phyloP scores from a whole-genome alignment of 2,888 invertebrate species.

The Aporophyla lueneburgensis region DNA sequence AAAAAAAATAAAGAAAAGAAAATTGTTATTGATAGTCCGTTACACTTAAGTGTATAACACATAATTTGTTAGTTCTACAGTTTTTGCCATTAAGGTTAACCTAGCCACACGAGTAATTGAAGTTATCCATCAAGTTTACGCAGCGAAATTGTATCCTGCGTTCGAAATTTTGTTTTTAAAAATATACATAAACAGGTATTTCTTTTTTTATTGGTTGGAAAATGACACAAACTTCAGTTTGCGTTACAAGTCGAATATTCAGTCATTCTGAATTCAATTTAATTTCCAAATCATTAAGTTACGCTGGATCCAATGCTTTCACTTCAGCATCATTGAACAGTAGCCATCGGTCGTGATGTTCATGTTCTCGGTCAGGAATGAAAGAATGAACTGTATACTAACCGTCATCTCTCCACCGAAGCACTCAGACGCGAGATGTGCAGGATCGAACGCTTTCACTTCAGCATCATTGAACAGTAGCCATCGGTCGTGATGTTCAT shows the following conservation, averaged over 20 bases:
- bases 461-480: conserved; percentile 97
- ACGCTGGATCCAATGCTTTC: conserved; percentile 97
- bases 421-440: conserved; percentile 93
- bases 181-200: neutral
- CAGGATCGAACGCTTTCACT: conserved; percentile 98
- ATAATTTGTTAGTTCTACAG: neutral
- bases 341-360: conserved; percentile 96
- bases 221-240: neutral
- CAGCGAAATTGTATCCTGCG: neutral
- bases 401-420: conserved; percentile 98
- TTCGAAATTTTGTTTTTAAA: neutral
- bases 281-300: neutral
- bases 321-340: conserved; percentile 98
- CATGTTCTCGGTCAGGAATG: conserved; percentile 95
- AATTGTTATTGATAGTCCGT: neutral
- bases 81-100: neutral
- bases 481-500: conserved; percentile 96
- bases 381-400: conserved; percentile 92
- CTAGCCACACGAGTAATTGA: neutral
- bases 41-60: neutral
- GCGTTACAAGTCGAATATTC: neutral
- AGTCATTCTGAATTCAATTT: neutral
- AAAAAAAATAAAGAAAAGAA: neutral
- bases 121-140: neutral
- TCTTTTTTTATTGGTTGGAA: too few species aligned